A percentile compares a stretch with the other conserved stretches of the same genome.
Conservation (phyloP, 2,797 vertebrate species). For the Hydrolagus colliei region DNA sequence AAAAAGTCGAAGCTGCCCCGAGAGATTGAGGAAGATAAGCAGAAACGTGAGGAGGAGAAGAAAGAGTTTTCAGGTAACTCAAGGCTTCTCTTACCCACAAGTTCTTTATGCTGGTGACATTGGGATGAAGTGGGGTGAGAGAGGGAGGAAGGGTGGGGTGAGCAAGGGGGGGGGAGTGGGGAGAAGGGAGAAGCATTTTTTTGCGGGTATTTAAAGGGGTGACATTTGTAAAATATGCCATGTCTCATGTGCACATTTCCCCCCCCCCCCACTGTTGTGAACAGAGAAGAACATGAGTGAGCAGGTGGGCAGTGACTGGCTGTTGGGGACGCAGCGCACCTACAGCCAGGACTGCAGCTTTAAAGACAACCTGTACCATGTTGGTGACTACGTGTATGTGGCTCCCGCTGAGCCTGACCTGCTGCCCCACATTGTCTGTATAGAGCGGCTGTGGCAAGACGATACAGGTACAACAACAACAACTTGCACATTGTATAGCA, state of each 20-base stretch:
- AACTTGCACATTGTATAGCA: too few relatives aligned
- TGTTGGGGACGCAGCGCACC: slow-evolving; percentile 77
- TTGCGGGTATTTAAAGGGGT: too few relatives aligned
- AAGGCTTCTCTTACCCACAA: too few relatives aligned
- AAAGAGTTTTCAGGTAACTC: slow-evolving; percentile 50
- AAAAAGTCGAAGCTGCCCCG: slow-evolving; percentile 93
- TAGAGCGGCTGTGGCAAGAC: slow-evolving; percentile 94
- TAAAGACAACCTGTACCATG: slow-evolving; percentile 94
- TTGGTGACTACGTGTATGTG: slow-evolving; percentile 94
- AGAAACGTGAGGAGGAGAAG: slow-evolving; percentile 94
- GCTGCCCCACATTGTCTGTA: slow-evolving; percentile 93
- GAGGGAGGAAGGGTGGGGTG: too few relatives aligned
- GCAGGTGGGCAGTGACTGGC: slow-evolving; percentile 68
- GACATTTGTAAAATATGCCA: slow-evolving; percentile 30
- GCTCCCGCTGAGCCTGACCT: slow-evolving; percentile 86
- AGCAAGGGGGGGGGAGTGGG: too few relatives aligned
- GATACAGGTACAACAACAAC: slow-evolving; percentile 63
- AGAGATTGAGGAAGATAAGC: slow-evolving; percentile 92
- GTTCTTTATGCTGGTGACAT: too few relatives aligned
- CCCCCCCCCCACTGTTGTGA: background rate
- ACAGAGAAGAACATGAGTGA: slow-evolving; percentile 78
- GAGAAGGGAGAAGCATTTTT: too few relatives aligned
- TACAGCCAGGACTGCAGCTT: slow-evolving; percentile 98
- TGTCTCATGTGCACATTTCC: too few relatives aligned
- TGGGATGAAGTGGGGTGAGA: too few relatives aligned